phyloP scores from a whole-genome alignment of 2,113 vertebrate species.

The Rhinopithecus roxellana region DNA sequence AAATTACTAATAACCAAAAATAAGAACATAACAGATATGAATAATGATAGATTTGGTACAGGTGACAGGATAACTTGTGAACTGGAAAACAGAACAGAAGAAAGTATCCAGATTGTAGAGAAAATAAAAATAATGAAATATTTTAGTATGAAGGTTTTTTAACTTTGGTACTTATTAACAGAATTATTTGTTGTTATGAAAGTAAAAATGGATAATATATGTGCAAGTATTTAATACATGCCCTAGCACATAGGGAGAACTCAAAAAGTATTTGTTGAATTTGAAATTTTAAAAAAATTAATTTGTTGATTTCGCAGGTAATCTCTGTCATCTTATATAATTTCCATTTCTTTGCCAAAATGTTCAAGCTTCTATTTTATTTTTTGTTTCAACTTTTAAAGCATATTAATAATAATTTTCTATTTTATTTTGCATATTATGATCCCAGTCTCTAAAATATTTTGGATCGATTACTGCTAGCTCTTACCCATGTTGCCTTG shows the following conservation, averaged over 20 bases:
- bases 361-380: background rate
- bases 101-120: background rate
- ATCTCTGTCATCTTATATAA: background rate
- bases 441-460: background rate
- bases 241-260: background rate
- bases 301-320: background rate
- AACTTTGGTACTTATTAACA: background rate
- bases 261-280: background rate
- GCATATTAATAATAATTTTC: background rate
- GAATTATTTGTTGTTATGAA: background rate
- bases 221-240: background rate
- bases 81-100: background rate
- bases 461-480: background rate
- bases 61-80: background rate
- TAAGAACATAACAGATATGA: background rate
- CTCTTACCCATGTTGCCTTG: background rate
- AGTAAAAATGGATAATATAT: background rate
- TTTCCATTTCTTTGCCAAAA: constrained; percentile 5
- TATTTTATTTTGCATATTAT: background rate
- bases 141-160: background rate
- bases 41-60: background rate
- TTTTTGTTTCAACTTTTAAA: background rate
- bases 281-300: background rate
- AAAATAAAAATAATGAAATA: background rate
- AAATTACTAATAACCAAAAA: background rate